Base-by-base conservation (phyloP, 2,888 invertebrate genomes). In the Parapristionchus giblindavisi region DNA sequence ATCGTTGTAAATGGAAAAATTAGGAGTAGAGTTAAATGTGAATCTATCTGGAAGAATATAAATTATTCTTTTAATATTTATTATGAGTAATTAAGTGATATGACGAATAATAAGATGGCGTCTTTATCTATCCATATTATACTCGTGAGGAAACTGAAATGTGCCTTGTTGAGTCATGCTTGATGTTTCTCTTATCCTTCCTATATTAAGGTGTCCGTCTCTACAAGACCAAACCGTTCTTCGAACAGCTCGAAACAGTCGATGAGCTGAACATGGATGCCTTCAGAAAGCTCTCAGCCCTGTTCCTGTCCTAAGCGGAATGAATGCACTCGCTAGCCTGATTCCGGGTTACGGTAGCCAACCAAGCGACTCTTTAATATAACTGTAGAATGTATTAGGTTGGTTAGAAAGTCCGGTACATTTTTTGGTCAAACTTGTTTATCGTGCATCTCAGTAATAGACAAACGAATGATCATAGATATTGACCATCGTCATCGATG, bases 181-280 rank as follows among this genome's bases (percentile, higher is more conserved):
- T 6, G 24, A 14, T 54, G n/a, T n/a, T 54, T 14, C 56, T 24
- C 24, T 54, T 14, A n/a, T 17, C 8, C 8, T 54, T 24, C 3
- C n/a, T n/a, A 6, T 21, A n/a, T 79, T 75, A 29, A 85, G 86
- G 80, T 34, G 43, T 82, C 21, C 85, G 81, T 40, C 79, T 87
- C 11, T 87, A 87, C 79, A 84, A 84, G 66, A 78, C 86, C 8
- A 79, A 77, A 34, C 85, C 85, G 2, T 85, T 77, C 78, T 84
- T 81, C 60, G 85, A 87, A 75, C 80, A 81, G 63, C 54, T 85
- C 81, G 75, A 78, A 2, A 76, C 75, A 40, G 84, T 87, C 17
- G 82, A 83, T 32, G 83, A 83, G 27, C 75, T 87, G 24, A 83
- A 87, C 61, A 80, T 85, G 79, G 83, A 83, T n/a, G 80, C 83